These are phyloP conservation scores for Premnoplex brunnescens DNA, from an alignment of 2,797 vertebrate genomes.

Conservation along the genomic window DNA sequence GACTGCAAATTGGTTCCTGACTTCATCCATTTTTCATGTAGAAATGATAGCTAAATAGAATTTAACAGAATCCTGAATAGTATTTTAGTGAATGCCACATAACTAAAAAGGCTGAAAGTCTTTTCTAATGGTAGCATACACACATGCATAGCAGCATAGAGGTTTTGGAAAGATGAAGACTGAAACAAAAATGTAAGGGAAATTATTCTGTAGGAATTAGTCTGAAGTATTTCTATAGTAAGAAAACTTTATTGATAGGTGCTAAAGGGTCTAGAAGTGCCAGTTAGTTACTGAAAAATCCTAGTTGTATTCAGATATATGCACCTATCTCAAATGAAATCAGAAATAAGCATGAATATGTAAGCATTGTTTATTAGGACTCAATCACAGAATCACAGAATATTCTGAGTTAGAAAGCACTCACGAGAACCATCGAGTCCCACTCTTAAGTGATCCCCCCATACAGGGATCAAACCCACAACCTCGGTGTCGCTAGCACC, in stretches of 20 bases:
- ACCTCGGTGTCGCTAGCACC: neutral
- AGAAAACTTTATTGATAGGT: neutral
- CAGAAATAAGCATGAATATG: neutral
- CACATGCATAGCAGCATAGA: accelerated
- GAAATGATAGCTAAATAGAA: neutral
- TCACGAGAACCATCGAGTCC: neutral
- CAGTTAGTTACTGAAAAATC: neutral
- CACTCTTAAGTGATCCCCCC: neutral
- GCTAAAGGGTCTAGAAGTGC: neutral
- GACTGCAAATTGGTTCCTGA: neutral
- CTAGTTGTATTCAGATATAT: neutral
- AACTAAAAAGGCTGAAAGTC: neutral
- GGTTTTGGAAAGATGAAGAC: neutral
- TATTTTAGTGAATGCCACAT: neutral
- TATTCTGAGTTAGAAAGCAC: neutral
- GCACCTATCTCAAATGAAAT: neutral
- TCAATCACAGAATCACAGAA: neutral
- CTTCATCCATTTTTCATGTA: neutral
- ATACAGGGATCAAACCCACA: neutral
- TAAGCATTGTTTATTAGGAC: neutral
- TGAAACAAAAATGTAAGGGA: neutral
- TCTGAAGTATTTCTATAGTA: neutral
- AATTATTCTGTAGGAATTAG: neutral
- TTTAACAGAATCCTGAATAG: neutral
- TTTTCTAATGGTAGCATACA: neutral